These are phyloP conservation scores for Syritta pipiens DNA, from an alignment of 2,888 invertebrate genomes.

Conservation along the genomic window DNA sequence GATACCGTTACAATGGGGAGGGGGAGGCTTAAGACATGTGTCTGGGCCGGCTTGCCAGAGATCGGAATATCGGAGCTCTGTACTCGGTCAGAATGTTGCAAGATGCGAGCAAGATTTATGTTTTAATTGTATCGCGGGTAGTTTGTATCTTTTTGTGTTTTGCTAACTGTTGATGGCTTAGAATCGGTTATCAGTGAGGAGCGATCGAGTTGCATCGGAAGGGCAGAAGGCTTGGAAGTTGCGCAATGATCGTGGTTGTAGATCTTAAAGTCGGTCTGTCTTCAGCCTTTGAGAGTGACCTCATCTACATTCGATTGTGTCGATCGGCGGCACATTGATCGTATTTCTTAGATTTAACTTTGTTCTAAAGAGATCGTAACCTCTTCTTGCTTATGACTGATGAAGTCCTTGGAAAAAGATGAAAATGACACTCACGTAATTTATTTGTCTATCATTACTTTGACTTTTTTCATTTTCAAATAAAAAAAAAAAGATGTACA, in stretches of 20 bases:
- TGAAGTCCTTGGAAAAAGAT: too few relatives aligned
- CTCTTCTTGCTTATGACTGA: too few relatives aligned
- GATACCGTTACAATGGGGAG: slow-evolving; percentile 37
- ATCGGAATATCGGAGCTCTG: slow-evolving; percentile 8
- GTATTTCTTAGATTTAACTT: too few relatives aligned
- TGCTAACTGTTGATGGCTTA: background rate
- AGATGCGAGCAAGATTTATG: slow-evolving; percentile 58
- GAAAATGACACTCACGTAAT: too few relatives aligned
- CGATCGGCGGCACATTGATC: too few relatives aligned
- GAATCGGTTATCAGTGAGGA: slow-evolving; percentile 30
- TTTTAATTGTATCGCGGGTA: slow-evolving; percentile 48
- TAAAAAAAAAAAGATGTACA: too few relatives aligned
- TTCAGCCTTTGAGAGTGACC: too few relatives aligned
- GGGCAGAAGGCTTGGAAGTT: slow-evolving; percentile 15
- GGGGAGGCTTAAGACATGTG: slow-evolving; percentile 37
- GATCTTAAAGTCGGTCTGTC: too few relatives aligned
- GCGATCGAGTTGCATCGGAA: slow-evolving; percentile 43
- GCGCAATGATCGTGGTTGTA: slow-evolving; percentile 19
- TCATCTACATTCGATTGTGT: too few relatives aligned
- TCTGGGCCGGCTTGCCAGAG: slow-evolving; percentile 29
- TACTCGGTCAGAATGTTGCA: slow-evolving; percentile 52
- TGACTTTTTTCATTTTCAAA: too few relatives aligned
- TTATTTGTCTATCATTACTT: too few relatives aligned
- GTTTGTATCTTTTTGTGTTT: slow-evolving; percentile 22
- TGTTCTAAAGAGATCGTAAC: too few relatives aligned